A percentile compares a stretch with the other conserved stretches of the same genome.
Conservation (phyloP, 2,113 vertebrate genomes). For the Leptobrachium ailaonicum region DNA sequence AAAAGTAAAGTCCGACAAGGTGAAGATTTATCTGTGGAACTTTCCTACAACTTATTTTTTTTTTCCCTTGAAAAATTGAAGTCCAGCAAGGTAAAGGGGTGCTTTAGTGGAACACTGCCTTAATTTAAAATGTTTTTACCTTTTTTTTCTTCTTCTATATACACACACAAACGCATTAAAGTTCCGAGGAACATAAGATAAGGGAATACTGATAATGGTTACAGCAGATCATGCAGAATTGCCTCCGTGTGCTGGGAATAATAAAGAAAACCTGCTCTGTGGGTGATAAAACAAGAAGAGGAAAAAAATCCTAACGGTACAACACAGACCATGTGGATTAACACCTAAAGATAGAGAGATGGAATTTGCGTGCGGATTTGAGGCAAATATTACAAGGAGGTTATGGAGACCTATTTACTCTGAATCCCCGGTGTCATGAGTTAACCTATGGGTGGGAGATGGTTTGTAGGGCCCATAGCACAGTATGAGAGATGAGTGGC, state of each 20-base stretch:
- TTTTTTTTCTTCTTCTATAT: slow-evolving; percentile 69
- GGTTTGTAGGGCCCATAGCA: no score
- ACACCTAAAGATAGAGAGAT: no score
- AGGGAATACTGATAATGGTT: slow-evolving; percentile 89
- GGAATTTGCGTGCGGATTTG: no score
- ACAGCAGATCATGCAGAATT: slow-evolving; percentile 74
- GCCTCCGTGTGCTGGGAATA: neutral
- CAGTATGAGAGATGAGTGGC: no score
- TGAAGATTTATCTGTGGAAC: neutral
- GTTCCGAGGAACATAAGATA: slow-evolving; percentile 65
- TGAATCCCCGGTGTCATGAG: no score
- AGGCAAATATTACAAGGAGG: no score
- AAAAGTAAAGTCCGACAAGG: slow-evolving; percentile 60
- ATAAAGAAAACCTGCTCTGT: no score
- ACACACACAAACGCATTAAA: slow-evolving; percentile 52
- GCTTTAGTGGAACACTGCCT: slow-evolving; percentile 15
- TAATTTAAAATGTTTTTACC: slow-evolving; percentile 68
- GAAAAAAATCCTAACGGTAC: no score
- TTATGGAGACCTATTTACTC: no score
- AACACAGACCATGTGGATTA: no score
- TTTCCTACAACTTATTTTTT: neutral
- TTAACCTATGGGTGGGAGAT: no score
- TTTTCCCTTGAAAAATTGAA: slow-evolving; percentile 27
- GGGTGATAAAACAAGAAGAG: no score
- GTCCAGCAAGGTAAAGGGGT: slow-evolving; percentile 56